Evolutionary conservation across 1,140 invertebrate genomes (phyloP).

Genomic region (Bombus superbus): DNA sequence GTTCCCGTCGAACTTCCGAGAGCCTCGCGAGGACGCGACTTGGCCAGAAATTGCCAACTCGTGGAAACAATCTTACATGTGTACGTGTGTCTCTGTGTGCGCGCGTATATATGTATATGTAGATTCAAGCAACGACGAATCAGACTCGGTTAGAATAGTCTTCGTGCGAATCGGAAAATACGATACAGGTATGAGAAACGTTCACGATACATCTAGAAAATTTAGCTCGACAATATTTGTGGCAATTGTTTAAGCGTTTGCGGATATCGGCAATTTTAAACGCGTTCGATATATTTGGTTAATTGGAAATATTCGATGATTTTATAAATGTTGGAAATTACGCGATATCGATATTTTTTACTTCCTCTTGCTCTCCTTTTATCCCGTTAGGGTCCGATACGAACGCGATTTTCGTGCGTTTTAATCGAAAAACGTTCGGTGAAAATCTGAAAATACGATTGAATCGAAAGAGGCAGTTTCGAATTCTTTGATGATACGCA

Average conservation of each 20-base stretch:
- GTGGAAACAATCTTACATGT: constrained; percentile 3
- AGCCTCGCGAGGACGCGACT: constrained; percentile 18
- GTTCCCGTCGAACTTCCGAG: neutral
- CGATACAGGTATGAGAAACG: neutral
- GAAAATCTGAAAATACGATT: neutral
- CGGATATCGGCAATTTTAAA: too few species aligned
- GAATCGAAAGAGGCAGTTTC: neutral
- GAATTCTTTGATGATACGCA: neutral
- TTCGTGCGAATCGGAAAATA: neutral
- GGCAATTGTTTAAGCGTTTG: too few species aligned
- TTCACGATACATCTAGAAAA: neutral
- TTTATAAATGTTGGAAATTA: too few species aligned
- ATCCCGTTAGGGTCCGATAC: too few species aligned
- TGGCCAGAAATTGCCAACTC: constrained; percentile 24
- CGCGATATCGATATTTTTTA: neutral
- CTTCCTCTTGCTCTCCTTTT: neutral
- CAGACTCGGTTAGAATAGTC: neutral
- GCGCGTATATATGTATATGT: neutral
- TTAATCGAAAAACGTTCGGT: neutral
- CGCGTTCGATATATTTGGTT: neutral
- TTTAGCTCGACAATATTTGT: too few species aligned
- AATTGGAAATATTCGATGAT: neutral
- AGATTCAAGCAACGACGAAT: constrained; percentile 9
- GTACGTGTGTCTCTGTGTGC: neutral
- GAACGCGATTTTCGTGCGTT: neutral